A percentile compares a stretch with the other conserved stretches of the same genome.
Evolutionary conservation across 2,113 vertebrate genomes (phyloP).

Genomic region (Nansenia antarctica): DNA sequence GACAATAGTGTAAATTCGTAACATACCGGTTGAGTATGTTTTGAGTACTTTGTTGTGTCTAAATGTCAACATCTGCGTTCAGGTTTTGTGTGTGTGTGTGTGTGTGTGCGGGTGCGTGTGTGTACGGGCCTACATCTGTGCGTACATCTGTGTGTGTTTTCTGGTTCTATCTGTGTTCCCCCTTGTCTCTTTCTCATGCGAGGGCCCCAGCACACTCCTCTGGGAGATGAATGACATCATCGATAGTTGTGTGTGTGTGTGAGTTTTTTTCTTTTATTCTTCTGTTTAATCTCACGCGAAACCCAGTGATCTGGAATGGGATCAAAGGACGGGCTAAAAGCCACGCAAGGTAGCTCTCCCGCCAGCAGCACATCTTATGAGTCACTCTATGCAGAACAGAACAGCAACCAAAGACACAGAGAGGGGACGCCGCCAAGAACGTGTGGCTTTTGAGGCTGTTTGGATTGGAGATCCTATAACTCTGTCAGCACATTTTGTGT

Average conservation of each 20-base stretch:
- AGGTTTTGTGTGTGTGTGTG: conserved; percentile 20
- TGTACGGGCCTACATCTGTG: conserved; percentile 26
- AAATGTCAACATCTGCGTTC: conserved; percentile 24
- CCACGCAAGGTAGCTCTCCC: conserved; percentile 1
- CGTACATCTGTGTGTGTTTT: conserved; percentile 13
- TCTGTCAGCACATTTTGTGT: background rate
- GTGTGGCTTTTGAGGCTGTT: background rate
- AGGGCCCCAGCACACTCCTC: background rate
- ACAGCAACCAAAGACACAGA: background rate
- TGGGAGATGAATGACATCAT: conserved; percentile 14
- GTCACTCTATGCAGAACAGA: conserved; percentile 5
- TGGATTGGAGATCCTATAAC: background rate
- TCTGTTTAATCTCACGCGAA: conserved; percentile 15
- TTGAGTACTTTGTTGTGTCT: background rate
- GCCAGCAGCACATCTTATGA: background rate
- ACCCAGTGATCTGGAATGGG: conserved; percentile 5
- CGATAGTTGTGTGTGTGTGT: background rate
- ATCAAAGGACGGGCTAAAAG: background rate
- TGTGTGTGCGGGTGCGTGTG: background rate
- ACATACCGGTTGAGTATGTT: background rate
- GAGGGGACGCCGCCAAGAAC: background rate
- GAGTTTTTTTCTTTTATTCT: conserved; percentile 13
- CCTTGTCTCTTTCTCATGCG: background rate
- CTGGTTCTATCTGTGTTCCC: background rate
- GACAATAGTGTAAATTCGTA: conserved; percentile 6